Evolutionary conservation across 2,113 vertebrate genomes (phyloP).

Genomic region (Macquaria australasica): DNA sequence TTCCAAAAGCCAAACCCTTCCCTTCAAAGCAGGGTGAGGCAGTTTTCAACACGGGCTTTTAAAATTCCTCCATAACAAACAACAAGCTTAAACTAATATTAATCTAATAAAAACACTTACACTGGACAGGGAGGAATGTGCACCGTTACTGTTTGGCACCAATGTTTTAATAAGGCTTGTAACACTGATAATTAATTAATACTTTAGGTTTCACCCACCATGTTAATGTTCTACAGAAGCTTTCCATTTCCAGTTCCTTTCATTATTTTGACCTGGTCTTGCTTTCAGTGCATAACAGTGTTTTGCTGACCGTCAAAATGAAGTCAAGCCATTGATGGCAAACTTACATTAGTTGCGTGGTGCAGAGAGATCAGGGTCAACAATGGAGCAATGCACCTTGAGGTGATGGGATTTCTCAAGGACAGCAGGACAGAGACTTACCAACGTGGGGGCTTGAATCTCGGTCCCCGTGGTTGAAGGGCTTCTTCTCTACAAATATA

Average conservation of each 20-base stretch:
- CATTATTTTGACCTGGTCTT: background rate
- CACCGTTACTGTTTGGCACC: background rate
- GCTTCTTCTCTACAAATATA: background rate
- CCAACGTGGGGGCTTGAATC: background rate
- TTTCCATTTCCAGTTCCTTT: background rate
- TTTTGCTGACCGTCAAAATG: background rate
- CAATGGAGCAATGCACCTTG: background rate
- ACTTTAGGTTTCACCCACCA: background rate
- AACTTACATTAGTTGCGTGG: background rate
- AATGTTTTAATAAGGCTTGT: background rate
- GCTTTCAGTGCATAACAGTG: background rate
- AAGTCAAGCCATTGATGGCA: background rate
- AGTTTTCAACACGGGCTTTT: background rate
- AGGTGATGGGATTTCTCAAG: conserved; percentile 16
- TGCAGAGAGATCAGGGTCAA: conserved; percentile 16
- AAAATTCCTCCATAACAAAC: background rate
- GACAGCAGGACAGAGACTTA: background rate
- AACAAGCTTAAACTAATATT: background rate
- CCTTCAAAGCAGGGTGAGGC: background rate
- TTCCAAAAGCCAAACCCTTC: background rate
- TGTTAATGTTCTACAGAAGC: conserved; percentile 2
- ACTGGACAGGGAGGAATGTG: background rate
- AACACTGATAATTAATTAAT: too few relatives aligned
- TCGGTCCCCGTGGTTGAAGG: too few relatives aligned
- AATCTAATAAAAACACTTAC: background rate